phyloP scores from a whole-genome alignment of 2,888 invertebrate genomes.

The Drepanosiphum platanoidis region DNA sequence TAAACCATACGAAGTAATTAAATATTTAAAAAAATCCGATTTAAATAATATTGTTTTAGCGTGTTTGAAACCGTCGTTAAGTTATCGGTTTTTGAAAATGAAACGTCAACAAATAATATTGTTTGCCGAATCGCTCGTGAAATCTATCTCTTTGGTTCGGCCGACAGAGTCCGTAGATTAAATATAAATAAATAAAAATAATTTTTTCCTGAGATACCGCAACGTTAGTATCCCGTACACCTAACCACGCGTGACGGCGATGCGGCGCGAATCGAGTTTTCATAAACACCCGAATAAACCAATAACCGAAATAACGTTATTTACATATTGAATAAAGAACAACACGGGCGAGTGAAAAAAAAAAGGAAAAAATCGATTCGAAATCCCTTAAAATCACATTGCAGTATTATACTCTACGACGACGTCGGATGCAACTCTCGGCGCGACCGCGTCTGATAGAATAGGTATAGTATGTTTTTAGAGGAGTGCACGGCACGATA shows the following conservation, averaged over 20 bases:
- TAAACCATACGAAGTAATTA: not conserved
- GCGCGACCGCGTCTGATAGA: not conserved
- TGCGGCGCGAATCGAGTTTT: not conserved
- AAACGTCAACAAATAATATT: not conserved
- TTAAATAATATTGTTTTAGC: not conserved
- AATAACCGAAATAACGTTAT: slow-evolving; percentile 4
- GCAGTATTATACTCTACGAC: not conserved
- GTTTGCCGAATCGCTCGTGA: not conserved
- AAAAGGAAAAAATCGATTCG: not conserved
- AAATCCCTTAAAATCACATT: not conserved
- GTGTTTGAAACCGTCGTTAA: not conserved
- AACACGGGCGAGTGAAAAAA: not conserved
- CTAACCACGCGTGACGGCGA: not conserved
- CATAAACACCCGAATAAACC: not conserved
- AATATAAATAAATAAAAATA: not conserved
- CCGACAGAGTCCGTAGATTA: not conserved
- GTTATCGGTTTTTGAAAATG: not conserved
- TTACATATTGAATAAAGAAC: slow-evolving; percentile 3
- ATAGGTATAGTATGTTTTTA: no score
- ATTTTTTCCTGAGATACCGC: not conserved
- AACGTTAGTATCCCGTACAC: not conserved
- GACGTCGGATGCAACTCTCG: not conserved
- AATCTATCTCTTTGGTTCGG: not conserved
- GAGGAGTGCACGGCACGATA: no score
- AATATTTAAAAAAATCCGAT: not conserved